Percentiles rank a stretch among this genome's conserved stretches.
Conservation (phyloP, 2,797 vertebrate species). For the Rhabdophis nuchalis region DNA sequence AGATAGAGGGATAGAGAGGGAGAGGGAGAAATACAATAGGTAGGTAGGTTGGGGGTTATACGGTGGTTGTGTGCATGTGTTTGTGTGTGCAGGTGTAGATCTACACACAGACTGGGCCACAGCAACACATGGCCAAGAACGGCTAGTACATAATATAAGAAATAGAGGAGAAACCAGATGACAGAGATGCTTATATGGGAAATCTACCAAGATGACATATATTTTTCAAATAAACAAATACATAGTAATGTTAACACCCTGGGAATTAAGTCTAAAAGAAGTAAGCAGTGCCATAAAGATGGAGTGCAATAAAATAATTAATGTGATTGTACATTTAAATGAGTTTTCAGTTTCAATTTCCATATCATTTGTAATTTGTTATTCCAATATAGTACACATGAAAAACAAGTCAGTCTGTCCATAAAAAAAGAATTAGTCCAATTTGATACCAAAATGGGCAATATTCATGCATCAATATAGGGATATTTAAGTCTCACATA, state of each 20-base stretch:
- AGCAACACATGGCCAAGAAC: too few species aligned
- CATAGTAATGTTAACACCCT: background rate
- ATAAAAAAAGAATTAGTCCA: background rate
- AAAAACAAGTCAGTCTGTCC: background rate
- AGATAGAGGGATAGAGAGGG: too few species aligned
- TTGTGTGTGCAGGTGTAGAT: too few species aligned
- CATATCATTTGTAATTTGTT: background rate
- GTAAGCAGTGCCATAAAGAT: background rate
- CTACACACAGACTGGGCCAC: too few species aligned
- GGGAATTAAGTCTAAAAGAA: background rate
- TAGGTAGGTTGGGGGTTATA: too few species aligned
- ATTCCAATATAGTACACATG: background rate
- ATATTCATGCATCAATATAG: background rate
- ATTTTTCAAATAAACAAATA: background rate
- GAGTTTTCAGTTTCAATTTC: background rate
- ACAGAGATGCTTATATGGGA: background rate
- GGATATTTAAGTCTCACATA: background rate
- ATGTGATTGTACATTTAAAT: background rate
- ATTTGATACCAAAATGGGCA: background rate
- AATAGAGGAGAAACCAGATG: background rate
- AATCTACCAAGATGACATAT: background rate
- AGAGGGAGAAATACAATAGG: too few species aligned
- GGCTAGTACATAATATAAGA: background rate
- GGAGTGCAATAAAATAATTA: background rate
- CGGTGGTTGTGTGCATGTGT: too few species aligned